Percentiles rank a stretch among this genome's conserved stretches.
Evolutionary conservation across 2,797 vertebrate species (phyloP).

Genomic region (Siniperca obscura): DNA sequence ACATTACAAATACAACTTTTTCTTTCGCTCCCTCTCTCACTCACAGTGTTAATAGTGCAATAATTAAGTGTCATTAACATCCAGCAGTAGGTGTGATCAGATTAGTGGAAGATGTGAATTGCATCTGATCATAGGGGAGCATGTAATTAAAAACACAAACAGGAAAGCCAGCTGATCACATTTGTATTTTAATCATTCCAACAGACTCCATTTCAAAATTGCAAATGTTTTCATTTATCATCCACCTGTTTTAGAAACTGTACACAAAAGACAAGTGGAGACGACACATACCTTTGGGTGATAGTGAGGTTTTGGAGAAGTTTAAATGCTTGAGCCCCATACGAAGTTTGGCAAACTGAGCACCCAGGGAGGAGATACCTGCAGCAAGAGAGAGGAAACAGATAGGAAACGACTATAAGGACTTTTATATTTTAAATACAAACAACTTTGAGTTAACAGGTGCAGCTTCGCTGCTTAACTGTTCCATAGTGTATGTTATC

Average conservation of each 20-base stretch:
- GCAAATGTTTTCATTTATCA: background rate
- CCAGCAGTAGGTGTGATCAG: conserved; percentile 7
- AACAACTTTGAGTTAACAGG: background rate
- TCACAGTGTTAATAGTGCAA: conserved; percentile 4
- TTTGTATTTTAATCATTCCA: background rate
- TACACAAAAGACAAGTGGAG: background rate
- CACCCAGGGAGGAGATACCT: conserved; percentile 93
- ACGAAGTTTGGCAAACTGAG: conserved; percentile 95
- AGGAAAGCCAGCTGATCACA: background rate
- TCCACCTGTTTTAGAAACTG: background rate
- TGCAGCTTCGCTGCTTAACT: background rate
- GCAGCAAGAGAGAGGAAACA: conserved; percentile 36
- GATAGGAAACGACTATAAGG: no score
- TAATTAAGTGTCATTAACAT: conserved; percentile 49
- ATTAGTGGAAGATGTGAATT: conserved; percentile 32
- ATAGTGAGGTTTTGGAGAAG: conserved; percentile 95
- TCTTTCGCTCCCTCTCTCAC: background rate
- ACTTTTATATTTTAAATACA: background rate
- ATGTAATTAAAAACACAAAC: background rate
- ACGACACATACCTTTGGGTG: conserved; percentile 91
- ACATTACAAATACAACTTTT: conserved; percentile 8
- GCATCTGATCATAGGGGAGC: background rate
- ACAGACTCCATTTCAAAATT: background rate
- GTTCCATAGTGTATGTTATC: no score
- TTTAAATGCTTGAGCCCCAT: conserved; percentile 95